These are phyloP conservation scores for Drosophila quadrilineata DNA, from an alignment of 1,140 invertebrate species.

Conservation along the genomic window DNA sequence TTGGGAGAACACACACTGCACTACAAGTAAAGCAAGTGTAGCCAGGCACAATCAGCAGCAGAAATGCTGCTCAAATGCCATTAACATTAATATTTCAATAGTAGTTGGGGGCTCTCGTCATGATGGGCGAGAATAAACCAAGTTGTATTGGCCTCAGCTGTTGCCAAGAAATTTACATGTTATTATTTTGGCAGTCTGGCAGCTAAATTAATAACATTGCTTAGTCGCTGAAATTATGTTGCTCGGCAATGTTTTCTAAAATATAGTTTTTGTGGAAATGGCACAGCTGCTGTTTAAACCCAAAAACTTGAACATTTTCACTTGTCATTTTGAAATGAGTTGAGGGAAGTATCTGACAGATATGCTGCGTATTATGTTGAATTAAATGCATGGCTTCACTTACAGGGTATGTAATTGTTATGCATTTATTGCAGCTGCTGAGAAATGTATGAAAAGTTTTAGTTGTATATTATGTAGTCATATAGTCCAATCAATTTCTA, in stretches of 20 bases:
- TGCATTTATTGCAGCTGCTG: too few relatives aligned
- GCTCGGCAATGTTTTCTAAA: not conserved
- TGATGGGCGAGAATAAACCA: slow-evolving; percentile 2
- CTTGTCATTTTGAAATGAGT: not conserved
- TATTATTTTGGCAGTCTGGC: not conserved
- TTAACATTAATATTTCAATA: slow-evolving; percentile 13
- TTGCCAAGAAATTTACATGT: not conserved
- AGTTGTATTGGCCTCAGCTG: not conserved
- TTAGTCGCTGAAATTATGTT: too few relatives aligned
- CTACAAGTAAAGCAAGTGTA: too few relatives aligned
- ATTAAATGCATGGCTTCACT: too few relatives aligned
- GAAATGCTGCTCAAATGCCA: slow-evolving; percentile 6
- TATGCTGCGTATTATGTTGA: too few relatives aligned
- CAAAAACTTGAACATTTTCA: not conserved
- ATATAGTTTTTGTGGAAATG: slow-evolving; percentile 3
- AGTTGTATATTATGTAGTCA: too few relatives aligned
- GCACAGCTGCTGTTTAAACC: not conserved
- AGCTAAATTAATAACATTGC: not conserved
- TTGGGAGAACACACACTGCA: not conserved
- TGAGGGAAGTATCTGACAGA: not conserved
- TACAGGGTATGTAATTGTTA: too few relatives aligned
- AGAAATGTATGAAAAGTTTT: too few relatives aligned
- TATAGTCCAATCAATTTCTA: too few relatives aligned
- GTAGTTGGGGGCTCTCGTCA: not conserved
- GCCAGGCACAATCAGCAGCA: slow-evolving; percentile 1